Evolutionary conservation across 2,797 vertebrate species (phyloP).

Genomic region (Helicolenus hilgendorfi): DNA sequence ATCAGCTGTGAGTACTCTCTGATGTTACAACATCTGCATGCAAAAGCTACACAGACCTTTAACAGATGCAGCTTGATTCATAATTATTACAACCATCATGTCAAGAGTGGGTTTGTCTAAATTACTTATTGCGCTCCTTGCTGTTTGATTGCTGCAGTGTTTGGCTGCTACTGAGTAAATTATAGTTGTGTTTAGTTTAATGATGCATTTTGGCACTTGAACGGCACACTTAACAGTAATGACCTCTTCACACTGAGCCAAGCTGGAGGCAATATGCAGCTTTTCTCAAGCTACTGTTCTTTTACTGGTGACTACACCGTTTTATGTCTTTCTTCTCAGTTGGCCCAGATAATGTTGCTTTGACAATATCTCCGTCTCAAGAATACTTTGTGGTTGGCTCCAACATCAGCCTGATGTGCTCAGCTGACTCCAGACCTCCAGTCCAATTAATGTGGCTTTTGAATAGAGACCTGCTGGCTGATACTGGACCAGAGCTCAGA

Average conservation of each 20-base stretch:
- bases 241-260: background rate
- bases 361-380: slow-evolving; percentile 1
- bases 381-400: slow-evolving; percentile 45
- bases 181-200: background rate
- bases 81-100: slow-evolving; percentile 6
- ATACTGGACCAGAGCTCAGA: slow-evolving; percentile 51
- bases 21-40: background rate
- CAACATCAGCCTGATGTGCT: slow-evolving; percentile 62
- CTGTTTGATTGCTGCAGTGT: slow-evolving; percentile 22
- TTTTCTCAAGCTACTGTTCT: background rate
- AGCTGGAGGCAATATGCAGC: background rate
- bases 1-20: slow-evolving; percentile 71
- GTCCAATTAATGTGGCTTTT: slow-evolving; percentile 62
- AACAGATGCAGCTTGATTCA: background rate
- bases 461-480: slow-evolving; percentile 18
- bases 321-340: slow-evolving; percentile 28
- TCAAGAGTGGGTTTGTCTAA: background rate
- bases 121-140: slow-evolving; percentile 6
- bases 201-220: slow-evolving; percentile 3
- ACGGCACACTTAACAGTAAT: slow-evolving; percentile 2
- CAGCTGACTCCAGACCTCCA: slow-evolving; percentile 65
- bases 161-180: slow-evolving; percentile 1
- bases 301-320: background rate
- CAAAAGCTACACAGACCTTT: background rate
- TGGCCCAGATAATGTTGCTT: slow-evolving; percentile 59